A percentile compares a stretch with the other conserved stretches of the same genome.
phyloP scores from a whole-genome alignment of 1,140 invertebrate genomes.

The Papilio polyxenes region DNA sequence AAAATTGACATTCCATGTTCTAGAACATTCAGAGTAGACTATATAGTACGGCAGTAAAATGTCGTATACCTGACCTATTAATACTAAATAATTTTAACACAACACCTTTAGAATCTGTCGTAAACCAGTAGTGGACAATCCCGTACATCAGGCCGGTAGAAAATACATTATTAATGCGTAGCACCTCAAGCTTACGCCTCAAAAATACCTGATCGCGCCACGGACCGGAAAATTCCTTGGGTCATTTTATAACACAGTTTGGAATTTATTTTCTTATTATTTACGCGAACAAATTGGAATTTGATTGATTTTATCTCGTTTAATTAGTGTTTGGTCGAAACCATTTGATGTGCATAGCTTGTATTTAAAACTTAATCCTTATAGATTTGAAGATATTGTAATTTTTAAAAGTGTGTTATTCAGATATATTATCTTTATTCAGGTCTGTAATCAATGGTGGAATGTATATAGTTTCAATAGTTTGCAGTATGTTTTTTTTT shows the following conservation, averaged over 20 bases:
- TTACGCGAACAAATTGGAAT: no score
- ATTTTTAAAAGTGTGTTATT: no score
- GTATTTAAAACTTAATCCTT: no score
- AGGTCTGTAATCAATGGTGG: no score
- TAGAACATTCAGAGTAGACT: neutral
- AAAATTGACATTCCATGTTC: no score
- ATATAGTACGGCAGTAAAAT: neutral
- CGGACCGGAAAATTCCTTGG: neutral
- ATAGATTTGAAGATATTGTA: no score
- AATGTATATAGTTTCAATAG: no score
- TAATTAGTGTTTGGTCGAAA: no score
- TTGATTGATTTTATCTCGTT: no score
- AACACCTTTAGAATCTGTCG: neutral
- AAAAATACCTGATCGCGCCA: conserved; percentile 7
- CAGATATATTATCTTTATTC: no score
- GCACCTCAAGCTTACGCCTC: neutral
- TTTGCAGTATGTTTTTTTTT: no score
- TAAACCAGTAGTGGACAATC: neutral
- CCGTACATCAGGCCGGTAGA: neutral
- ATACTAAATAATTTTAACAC: conserved; percentile 1
- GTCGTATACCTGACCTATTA: neutral
- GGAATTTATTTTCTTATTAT: neutral
- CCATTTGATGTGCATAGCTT: no score
- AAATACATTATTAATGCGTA: conserved; percentile 5
- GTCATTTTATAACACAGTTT: neutral